Base-by-base conservation (phyloP, 2,113 vertebrate genomes). In the Chrysemys picta region DNA sequence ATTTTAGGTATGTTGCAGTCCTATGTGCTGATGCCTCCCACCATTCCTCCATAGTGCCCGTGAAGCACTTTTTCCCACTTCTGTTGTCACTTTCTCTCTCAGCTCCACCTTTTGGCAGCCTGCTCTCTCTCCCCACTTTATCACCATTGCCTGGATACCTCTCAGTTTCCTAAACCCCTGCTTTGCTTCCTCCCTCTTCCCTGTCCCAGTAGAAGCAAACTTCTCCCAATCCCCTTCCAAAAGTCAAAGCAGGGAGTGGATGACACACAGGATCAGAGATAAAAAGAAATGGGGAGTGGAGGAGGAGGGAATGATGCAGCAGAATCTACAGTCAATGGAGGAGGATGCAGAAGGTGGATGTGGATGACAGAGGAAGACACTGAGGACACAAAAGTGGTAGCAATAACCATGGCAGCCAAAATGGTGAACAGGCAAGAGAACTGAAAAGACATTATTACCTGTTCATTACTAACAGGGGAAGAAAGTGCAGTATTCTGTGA, bases 401-500 rank as follows among this genome's bases (percentile, higher is more conserved):
- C 10, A 22, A 45, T 45, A 76, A 76, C 38, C 24, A 45, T 7
- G 8, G 42, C 10, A 76, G 72, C 11, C 38, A 76, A 45, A 76
- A 45, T 25, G 10, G 10, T 27, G 72, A 45, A 13, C 10, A 76
- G 38, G 6, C 38, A 76, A 27, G 65, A 49, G 47, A 88, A 65
- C 62, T 19, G 62, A 35, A 11, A 5, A 4, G 49, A 25, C 45
- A 93, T 47, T 50, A 4, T 49, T 31, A 22, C 1, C 19, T 3
- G 22, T 4, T 75, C 65, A 19, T 69, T 69, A n/a, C 65, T 10
- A 69, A 69, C 35, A 45, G 1, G 45, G 11, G 86, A 87, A 45
- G 5, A 72, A 54, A 80, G 49, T 0, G 0, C 52, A 49, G 4
- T 10, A 19, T 52, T 82, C 1, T 14, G 0, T 0, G 17, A 31